Evolutionary conservation across 30 jellyfish, hydroid and myxozoan species (phyloP).

Genomic region (Chrysaora quinquecirrha): DNA sequence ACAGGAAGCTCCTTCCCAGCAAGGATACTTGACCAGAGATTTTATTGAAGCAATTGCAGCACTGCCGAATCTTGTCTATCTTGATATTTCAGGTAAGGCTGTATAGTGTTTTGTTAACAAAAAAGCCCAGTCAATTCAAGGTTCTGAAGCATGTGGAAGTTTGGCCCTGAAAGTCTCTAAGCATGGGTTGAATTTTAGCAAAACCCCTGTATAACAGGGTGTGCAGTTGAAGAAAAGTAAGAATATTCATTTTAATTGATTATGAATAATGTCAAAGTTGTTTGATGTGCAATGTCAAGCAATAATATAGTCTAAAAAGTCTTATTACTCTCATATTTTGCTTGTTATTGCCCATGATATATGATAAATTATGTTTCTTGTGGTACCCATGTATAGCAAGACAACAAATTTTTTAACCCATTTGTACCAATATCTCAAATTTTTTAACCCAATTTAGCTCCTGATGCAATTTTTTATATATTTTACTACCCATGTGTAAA

Average conservation of each 20-base stretch:
- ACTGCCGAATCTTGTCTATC: conserved; percentile 58
- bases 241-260: background rate
- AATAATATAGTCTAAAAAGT: no score
- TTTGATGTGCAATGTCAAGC: no score
- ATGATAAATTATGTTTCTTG: no score
- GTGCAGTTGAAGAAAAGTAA: background rate
- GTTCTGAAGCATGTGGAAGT: background rate
- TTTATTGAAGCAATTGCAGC: conserved; percentile 30
- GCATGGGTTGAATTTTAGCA: background rate
- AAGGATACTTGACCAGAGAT: background rate
- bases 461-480: no score
- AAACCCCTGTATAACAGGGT: background rate
- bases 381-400: no score
- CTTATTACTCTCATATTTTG: no score
- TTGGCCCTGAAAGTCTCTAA: background rate
- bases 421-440: no score
- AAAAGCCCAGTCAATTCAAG: background rate
- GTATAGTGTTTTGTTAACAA: background rate
- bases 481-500: no score
- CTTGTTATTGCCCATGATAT: no score
- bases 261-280: background rate
- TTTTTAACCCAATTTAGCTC: no score
- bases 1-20: background rate
- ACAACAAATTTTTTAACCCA: no score
- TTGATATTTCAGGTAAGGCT: conserved; percentile 81